Base-by-base conservation (phyloP, 2,888 invertebrate species). In the Diploptera punctata region DNA sequence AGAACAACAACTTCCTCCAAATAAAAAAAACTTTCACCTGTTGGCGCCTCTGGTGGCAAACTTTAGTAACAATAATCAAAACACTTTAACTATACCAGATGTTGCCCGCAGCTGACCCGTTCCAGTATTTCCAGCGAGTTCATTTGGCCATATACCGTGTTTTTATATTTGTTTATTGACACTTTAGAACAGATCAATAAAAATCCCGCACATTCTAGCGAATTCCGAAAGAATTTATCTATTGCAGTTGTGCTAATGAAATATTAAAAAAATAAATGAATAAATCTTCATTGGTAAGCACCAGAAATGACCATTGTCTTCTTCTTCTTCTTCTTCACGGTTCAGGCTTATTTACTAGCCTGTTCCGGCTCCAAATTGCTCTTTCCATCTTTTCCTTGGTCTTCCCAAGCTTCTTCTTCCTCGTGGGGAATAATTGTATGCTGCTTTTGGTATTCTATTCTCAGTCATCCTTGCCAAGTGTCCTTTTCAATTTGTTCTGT, bases 11-110 rank as follows among this genome's bases (percentile, higher is more conserved):
- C 2, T 29, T 29, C 26, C 26, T 13, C 29, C 57, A 57, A 57
- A 57, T 31, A 57, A 57, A 29, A n/a, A n/a, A 57, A 19, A 57
- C 31, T 57, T 57, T 57, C 57, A 57, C 57, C 57, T 57, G 26
- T 29, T 29, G n/a, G 57, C 57, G 57, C 57, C 16, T 29, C 57
- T 57, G 16, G 31, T 57, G 57, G 57, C n/a, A 1, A 57, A 29
- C 57, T 7, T n/a, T 9, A 16, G 57, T 29, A 57, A 31, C 29
- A 57, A 29, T 29, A 29, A 57, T 29, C 16, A 57, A 29, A 57
- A 57, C 18, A 1, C 47, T 38, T 5, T 13, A 52, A 24, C 24
- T 9, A 13, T 13, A 3, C 0, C 52, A 52, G 52, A 24, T 52
- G 52, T 19, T 18, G 5, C 21, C 2, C 2, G 2, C 52, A 52